Base-by-base conservation (phyloP, 1,140 invertebrate species). In the Chrysomallon squamiferum region DNA sequence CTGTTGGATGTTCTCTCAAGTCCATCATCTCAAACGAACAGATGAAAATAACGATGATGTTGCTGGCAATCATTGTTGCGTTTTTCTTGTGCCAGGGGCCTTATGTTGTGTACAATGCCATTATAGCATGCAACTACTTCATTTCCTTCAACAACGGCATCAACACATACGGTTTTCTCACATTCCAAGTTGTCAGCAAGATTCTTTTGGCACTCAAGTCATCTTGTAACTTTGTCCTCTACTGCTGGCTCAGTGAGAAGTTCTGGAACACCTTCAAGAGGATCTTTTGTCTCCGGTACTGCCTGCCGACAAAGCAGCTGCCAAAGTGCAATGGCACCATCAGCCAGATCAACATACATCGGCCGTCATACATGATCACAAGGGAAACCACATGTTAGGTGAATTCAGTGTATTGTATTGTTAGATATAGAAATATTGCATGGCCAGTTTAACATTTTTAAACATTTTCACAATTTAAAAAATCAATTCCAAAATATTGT, bases 161-260 rank as follows among this genome's bases (percentile, higher is more conserved):
- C 30, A 33, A 35, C 38, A 9, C 9, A 1, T 22, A 22, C 13
- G 43, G 20, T 6, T 70, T 62, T 15, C 27, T 62, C 52, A 3
- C 69, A 22, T 66, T 73, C 60, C 56, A 62, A 20, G 20, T 62
- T n/a, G 38, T 76, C 13, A 58, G 89, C 75, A 91, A 92, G 77
- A 86, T 92, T 33, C 80, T 93, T 32, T 82, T 91, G 11, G 88
- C 88, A 13, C 81, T 92, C 25, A 92, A 92, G 83, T 90, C 92
- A 1, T 78, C 90, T 11, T 74, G 82, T 9, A 93, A 93, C 85
- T 93, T 93, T 82, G 87, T 93, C 54, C 83, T 93, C 30, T 93
- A 93, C 82, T 93, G 92, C 77, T 90, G 91, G 66, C 88, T 93
- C 75, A 92, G 90, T 69, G 91, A 92, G 80, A 92, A 92, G 73